Evolutionary conservation across 2,888 invertebrate genomes (phyloP).

Genomic region (Schrankia costaestrigalis): DNA sequence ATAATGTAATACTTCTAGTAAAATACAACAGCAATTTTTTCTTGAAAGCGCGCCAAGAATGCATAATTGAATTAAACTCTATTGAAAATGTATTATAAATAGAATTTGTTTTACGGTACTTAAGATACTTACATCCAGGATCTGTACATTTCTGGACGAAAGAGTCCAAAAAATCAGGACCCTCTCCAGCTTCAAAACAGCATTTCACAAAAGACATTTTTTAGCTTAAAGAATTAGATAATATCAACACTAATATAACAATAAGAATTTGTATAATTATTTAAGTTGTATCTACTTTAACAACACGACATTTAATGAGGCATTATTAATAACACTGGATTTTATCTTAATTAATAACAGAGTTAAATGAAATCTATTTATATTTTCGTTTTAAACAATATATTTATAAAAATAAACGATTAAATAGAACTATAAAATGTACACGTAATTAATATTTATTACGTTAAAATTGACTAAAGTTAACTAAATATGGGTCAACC

Average conservation of each 20-base stretch:
- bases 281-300: too few relatives aligned
- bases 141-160: conserved; percentile 90
- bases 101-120: too few relatives aligned
- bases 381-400: conserved; percentile 26
- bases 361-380: conserved; percentile 20
- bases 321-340: conserved; percentile 14
- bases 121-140: conserved; percentile 87
- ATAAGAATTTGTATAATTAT: conserved; percentile 16
- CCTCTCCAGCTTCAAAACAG: conserved; percentile 88
- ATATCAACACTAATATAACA: conserved; percentile 14
- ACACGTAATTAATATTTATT: conserved; percentile 17
- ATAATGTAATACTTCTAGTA: conserved; percentile 22
- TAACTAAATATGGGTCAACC: conserved; percentile 47
- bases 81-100: background rate
- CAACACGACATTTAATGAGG: conserved; percentile 21
- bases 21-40: conserved; percentile 10
- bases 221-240: too few relatives aligned
- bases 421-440: conserved; percentile 14
- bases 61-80: conserved; percentile 26
- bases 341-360: conserved; percentile 6
- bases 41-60: conserved; percentile 14
- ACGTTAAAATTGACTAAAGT: conserved; percentile 31
- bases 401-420: conserved; percentile 21
- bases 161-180: conserved; percentile 87
- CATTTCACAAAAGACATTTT: conserved; percentile 87